Evolutionary conservation across 2,797 vertebrate species (phyloP).

Genomic region (Microtus californicus): DNA sequence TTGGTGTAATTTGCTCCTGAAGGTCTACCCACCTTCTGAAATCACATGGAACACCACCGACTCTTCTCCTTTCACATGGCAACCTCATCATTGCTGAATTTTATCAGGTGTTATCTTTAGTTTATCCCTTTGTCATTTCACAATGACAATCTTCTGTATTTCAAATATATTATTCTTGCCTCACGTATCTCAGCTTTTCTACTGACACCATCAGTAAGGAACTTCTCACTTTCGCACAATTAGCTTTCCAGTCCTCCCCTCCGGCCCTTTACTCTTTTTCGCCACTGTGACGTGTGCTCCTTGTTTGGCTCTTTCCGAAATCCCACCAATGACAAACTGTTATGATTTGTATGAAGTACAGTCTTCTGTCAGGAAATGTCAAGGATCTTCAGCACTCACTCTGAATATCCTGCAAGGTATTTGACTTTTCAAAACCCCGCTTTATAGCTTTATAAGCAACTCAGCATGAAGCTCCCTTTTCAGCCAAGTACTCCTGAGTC

Average conservation of each 20-base stretch:
- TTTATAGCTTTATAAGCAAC: slow-evolving; percentile 22
- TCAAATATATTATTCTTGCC: background rate
- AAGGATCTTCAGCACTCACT: slow-evolving; percentile 27
- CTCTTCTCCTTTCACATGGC: background rate
- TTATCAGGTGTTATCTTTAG: background rate
- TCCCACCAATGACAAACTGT: slow-evolving; percentile 37
- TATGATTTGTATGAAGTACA: slow-evolving; percentile 51
- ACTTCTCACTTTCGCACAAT: slow-evolving; percentile 8
- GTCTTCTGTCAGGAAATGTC: slow-evolving; percentile 63
- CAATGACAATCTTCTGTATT: background rate
- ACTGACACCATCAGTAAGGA: background rate
- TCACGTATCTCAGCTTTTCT: background rate
- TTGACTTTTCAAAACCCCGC: slow-evolving; percentile 61
- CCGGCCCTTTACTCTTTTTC: background rate
- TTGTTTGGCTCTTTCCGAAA: slow-evolving; percentile 59
- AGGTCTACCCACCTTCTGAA: background rate
- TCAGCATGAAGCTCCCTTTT: slow-evolving; percentile 53
- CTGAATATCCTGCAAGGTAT: slow-evolving; percentile 21
- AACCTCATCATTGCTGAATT: background rate
- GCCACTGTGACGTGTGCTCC: background rate
- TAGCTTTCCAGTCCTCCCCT: slow-evolving; percentile 9
- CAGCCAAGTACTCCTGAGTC: background rate
- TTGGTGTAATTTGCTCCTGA: background rate
- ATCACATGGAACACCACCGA: background rate
- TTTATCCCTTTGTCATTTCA: background rate